phyloP scores from a whole-genome alignment of 2,888 invertebrate genomes.

The Choristoneura rosaceana region DNA sequence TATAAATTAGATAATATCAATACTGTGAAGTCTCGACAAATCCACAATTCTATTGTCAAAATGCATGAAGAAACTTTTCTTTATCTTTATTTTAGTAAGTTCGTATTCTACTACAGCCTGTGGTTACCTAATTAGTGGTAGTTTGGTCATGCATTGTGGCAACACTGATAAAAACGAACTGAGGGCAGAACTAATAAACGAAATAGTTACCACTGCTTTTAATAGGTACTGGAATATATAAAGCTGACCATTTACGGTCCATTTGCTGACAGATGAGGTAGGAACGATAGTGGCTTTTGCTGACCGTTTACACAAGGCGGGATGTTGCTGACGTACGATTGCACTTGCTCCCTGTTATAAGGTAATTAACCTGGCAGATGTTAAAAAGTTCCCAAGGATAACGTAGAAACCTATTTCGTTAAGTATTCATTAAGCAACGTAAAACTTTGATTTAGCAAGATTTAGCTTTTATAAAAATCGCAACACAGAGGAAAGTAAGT shows the following conservation, averaged over 20 bases:
- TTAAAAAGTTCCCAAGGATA: not conserved
- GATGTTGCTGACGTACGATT: too few relatives aligned
- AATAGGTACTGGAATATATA: conserved; percentile 43
- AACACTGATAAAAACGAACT: conserved; percentile 59
- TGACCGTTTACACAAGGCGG: too few relatives aligned
- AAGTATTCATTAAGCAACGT: conserved; percentile 1
- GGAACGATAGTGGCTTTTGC: too few relatives aligned
- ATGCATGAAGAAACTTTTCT: conserved; percentile 51
- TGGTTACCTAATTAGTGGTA: conserved; percentile 25
- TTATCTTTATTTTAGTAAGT: conserved; percentile 24
- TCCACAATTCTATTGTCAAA: conserved; percentile 57
- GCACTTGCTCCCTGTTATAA: too few relatives aligned
- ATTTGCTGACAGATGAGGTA: not conserved
- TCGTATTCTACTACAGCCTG: conserved; percentile 37
- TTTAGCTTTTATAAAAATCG: too few relatives aligned
- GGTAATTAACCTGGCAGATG: not conserved
- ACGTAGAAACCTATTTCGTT: not conserved
- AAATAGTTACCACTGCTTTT: conserved; percentile 64
- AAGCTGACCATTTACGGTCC: not conserved
- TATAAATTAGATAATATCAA: conserved; percentile 84
- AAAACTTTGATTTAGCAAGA: not conserved
- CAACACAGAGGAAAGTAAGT: too few relatives aligned
- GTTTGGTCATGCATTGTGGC: conserved; percentile 32
- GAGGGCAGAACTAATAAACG: conserved; percentile 55
- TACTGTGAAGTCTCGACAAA: conserved; percentile 80